Percentiles rank a stretch among this genome's conserved stretches.
phyloP scores from a whole-genome alignment of 2,113 vertebrate species.

The Cricetomys ansorgei region DNA sequence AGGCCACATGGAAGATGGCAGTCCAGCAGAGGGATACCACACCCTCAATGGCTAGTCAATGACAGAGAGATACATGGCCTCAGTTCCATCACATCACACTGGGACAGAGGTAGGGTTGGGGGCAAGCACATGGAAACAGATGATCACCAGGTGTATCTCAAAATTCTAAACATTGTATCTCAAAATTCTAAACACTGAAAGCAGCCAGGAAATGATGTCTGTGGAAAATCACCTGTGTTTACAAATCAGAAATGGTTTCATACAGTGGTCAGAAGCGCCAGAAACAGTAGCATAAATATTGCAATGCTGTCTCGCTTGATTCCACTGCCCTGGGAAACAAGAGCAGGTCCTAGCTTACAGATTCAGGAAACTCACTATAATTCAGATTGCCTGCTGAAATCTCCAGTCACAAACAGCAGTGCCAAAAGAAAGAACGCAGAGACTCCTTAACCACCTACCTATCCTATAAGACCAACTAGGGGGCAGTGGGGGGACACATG shows the following conservation, averaged over 20 bases:
- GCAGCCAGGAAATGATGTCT: not conserved
- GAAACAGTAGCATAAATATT: not conserved
- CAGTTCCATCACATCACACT: fast-evolving
- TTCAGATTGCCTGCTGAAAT: not conserved
- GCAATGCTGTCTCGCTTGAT: not conserved
- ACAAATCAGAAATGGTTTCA: not conserved
- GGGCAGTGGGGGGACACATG: not conserved
- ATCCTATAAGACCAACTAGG: not conserved
- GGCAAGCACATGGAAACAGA: not conserved
- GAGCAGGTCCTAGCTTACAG: not conserved
- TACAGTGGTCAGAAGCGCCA: not conserved
- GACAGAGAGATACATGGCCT: not conserved
- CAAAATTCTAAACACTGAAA: not conserved
- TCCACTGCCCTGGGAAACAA: not conserved
- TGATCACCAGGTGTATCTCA: fast-evolving
- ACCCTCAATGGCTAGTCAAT: not conserved
- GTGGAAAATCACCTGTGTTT: not conserved
- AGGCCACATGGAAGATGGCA: not conserved
- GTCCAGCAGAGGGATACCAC: no score
- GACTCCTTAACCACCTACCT: not conserved
- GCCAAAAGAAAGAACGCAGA: not conserved
- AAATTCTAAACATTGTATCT: not conserved
- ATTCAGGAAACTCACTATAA: not conserved
- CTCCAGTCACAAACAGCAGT: not conserved
- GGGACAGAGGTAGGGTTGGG: no score